These are phyloP conservation scores for Myotis pilosus DNA, from an alignment of 2,797 vertebrate genomes.

Conservation along the genomic window DNA sequence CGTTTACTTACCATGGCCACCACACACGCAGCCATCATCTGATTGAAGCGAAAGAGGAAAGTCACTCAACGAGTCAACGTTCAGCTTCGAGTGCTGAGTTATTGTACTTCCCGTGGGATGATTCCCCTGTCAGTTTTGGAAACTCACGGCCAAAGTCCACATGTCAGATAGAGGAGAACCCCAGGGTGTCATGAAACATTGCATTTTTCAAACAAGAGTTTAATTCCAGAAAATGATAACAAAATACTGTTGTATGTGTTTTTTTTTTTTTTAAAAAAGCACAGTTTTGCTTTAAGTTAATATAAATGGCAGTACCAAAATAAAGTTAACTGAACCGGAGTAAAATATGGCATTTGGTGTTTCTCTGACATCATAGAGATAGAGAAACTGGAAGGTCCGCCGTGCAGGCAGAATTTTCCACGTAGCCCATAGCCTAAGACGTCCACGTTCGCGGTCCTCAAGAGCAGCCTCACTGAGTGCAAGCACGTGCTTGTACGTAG, in stretches of 20 bases:
- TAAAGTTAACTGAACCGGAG: slow-evolving; percentile 32
- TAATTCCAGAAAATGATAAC: slow-evolving; percentile 62
- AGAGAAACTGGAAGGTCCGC: slow-evolving; percentile 30
- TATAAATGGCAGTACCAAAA: slow-evolving; percentile 68
- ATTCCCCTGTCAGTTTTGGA: slow-evolving; percentile 32
- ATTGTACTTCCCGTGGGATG: background rate
- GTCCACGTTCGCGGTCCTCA: slow-evolving; percentile 38
- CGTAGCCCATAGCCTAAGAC: background rate
- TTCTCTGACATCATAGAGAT: slow-evolving; percentile 47
- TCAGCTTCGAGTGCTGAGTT: background rate
- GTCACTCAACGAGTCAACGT: background rate
- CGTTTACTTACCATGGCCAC: slow-evolving; percentile 64
- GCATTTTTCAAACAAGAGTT: slow-evolving; percentile 48
- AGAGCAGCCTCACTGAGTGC: slow-evolving; percentile 69
- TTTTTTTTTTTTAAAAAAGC: slow-evolving; percentile 36
- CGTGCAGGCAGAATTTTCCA: background rate
- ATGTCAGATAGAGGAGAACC: background rate
- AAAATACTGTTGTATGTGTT: slow-evolving; percentile 38
- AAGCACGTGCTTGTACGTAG: slow-evolving; percentile 45
- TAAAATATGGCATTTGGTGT: slow-evolving; percentile 64
- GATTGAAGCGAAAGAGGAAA: slow-evolving; percentile 53
- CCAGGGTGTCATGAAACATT: slow-evolving; percentile 7
- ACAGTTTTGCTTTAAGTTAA: slow-evolving; percentile 57
- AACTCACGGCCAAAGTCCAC: background rate
- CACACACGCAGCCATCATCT: slow-evolving; percentile 1